These are phyloP conservation scores for Epizoanthus rinbou DNA, from an alignment of 92 coral and sea anemone genomes.

Conservation along the genomic window DNA sequence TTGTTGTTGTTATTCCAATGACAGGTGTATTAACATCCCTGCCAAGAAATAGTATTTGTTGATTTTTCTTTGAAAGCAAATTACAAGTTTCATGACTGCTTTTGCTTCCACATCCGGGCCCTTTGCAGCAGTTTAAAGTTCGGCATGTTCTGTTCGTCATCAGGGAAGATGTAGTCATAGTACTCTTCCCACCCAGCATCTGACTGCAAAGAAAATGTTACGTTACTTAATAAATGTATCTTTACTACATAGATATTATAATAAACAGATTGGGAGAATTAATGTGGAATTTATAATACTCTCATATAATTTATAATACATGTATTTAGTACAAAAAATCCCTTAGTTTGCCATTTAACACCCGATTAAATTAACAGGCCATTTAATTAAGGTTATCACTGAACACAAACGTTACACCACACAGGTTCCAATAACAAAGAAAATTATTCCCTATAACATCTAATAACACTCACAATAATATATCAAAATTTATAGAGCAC, in stretches of 20 bases:
- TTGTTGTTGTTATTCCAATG: no score
- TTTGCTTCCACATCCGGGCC: constrained; percentile 97
- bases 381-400: no score
- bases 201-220: constrained; percentile 60
- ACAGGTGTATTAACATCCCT: not conserved
- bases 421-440: no score
- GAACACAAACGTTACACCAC: no score
- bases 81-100: constrained; percentile 39
- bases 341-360: no score
- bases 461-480: not conserved
- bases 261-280: no score
- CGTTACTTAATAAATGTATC: no score
- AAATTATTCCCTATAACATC: not conserved
- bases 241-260: no score
- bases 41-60: not conserved
- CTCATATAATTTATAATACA: no score
- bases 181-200: constrained; percentile 99
- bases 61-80: not conserved
- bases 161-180: constrained; percentile 97
- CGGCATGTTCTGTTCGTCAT: constrained; percentile 89
- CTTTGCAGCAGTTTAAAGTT: constrained; percentile 96
- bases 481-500: not conserved
- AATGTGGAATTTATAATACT: no score
- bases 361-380: no score
- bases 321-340: no score